Evolutionary conservation across 2,888 invertebrate species (phyloP), one percentile per base, ranked within the genome.

Genomic region (Tiliacea aurago): DNA sequence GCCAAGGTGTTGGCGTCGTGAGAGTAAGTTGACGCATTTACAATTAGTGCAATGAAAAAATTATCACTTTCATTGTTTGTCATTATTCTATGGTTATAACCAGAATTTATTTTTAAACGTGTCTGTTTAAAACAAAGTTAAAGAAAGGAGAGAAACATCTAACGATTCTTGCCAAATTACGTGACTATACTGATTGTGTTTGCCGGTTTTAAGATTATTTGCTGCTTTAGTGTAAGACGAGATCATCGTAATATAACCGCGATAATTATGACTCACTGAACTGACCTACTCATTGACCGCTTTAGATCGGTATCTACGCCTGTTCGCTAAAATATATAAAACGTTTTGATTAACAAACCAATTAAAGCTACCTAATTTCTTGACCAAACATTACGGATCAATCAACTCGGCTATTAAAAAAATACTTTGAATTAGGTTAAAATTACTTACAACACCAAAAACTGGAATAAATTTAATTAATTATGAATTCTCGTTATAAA

Each of bases 321-420:
- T 20, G 33, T n/a, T n/a, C 10, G 15, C 28, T 45, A 23, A n/a
- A 43, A 28, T 53, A 28, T 20, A 18, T 41, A 47, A 11, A 41
- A 37, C 37, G 10, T 53, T 59, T 70, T 47, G 15, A 53, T 59
- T 78, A 53, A 11, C 58, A 78, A 70, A 53, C 18, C 10, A n/a
- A 58, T 58, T 61, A 61, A 75, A 33, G 45, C 64, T 13, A 11
- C 9, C 47, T 53, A 20, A 53, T n/a, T n/a, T 66, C 9, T 47
- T 47, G 23, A 45, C 41, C 1, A 49, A 59, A 78, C 37, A 7
- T 41, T 37, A n/a, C 13, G 20, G 13, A 43, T 56, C 20, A n/a
- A 11, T 28, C 23, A 47, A 58, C 49, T 13, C 13, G 4, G 0
- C 11, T 51, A 3, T 45, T 23, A 41, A 28, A n/a, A n/a, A n/a